Base-by-base conservation (phyloP, 2,113 vertebrate species). In the Archocentrus centrarchus region DNA sequence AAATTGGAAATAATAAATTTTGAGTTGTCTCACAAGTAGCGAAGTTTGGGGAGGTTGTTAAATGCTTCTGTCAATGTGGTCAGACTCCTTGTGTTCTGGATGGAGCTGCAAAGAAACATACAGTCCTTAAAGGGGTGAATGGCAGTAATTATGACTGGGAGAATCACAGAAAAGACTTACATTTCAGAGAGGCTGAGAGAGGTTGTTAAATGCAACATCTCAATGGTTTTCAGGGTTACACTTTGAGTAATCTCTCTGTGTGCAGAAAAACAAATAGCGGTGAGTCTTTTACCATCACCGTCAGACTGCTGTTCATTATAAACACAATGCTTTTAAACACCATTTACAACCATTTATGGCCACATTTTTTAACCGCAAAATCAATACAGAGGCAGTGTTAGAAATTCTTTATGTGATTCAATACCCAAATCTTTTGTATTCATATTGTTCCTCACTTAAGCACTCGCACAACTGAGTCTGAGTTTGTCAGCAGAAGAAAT, bases 1-100 rank as follows among this genome's bases (percentile, higher is more conserved):
- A 27, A 77, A 60, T 2, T 44, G 6, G 6, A 77, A 60, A 14
- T 27, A 55, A 11, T 24, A 27, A 20, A 60, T 79, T 57, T 57
- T 57, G 11, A 66, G 41, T 18, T 24, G 84, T 75, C 97, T 97
- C 90, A 97, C 97, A 98, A 88, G 73, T 97, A 97, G 93, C 95
- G 96, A 89, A 98, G 92, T 79, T 93, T 96, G 75, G 97, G 95
- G 57, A 98, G 96, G 79, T 97, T 96, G 94, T 92, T 96, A 91
- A 98, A 97, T 0, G 97, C 96, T 93, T 0, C 90, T 87, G 35
- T 93, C 95, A 11, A 97, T 97, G 88, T 95, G 90, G 94, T 87
- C 78, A 98, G 94, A 82, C 95, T 96, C 93, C 96, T 96, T 0
- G 96, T 97, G 89, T 97, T 98, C 91, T 96, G 94, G 90, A 97